phyloP scores from a whole-genome alignment of 2,888 invertebrate genomes.

The Platypus cylindrus region DNA sequence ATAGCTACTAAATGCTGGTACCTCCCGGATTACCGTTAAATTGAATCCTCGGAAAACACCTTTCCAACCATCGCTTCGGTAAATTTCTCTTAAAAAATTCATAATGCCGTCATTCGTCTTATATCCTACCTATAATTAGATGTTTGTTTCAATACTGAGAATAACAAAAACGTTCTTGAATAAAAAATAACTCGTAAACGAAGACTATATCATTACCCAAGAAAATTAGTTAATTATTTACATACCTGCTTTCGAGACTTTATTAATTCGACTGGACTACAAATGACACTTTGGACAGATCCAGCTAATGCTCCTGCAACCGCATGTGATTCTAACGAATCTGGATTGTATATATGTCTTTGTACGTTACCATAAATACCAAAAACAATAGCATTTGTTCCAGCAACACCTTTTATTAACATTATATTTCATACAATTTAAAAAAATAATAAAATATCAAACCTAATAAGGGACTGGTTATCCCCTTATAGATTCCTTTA shows the following conservation, averaged over 20 bases:
- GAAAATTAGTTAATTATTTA: too few relatives aligned
- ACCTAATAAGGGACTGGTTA: too few relatives aligned
- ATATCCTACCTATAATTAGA: slow-evolving; percentile 13
- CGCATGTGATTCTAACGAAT: slow-evolving; percentile 38
- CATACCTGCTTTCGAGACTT: slow-evolving; percentile 74
- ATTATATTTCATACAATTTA: too few relatives aligned
- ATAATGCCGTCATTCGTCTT: slow-evolving; percentile 28
- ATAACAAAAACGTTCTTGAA: too few relatives aligned
- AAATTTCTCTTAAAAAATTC: slow-evolving; percentile 52
- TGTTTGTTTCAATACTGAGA: too few relatives aligned
- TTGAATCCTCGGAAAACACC: slow-evolving; percentile 65
- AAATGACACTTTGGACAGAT: slow-evolving; percentile 68
- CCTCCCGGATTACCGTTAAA: slow-evolving; percentile 64
- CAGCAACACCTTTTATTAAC: slow-evolving; percentile 78
- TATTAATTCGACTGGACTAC: slow-evolving; percentile 81
- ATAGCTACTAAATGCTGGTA: slow-evolving; percentile 75
- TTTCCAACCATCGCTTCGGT: slow-evolving; percentile 48
- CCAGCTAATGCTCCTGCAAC: slow-evolving; percentile 74
- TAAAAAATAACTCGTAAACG: too few relatives aligned
- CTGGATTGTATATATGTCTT: slow-evolving; percentile 49
- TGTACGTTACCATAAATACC: slow-evolving; percentile 85
- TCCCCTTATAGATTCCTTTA: too few relatives aligned
- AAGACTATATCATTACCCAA: too few relatives aligned
- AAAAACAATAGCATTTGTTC: slow-evolving; percentile 87
- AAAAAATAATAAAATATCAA: too few relatives aligned